Evolutionary conservation across 2,797 vertebrate genomes (phyloP).

Genomic region (Coracias cyanogaster): DNA sequence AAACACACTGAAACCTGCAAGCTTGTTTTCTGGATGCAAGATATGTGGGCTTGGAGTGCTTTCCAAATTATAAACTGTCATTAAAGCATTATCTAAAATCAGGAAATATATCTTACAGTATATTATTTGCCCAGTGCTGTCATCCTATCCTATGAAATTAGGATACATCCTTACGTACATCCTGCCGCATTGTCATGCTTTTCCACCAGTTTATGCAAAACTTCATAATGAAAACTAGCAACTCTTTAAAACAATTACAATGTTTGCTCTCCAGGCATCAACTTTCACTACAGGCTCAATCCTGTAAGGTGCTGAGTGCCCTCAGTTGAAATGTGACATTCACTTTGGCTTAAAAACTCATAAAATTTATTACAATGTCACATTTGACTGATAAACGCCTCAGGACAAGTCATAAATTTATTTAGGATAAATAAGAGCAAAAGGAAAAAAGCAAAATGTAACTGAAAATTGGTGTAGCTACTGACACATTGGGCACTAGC

Average conservation of each 20-base stretch:
- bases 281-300: not conserved
- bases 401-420: not conserved
- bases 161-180: not conserved
- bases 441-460: conserved; percentile 2
- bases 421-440: not conserved
- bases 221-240: not conserved
- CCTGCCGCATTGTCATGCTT: not conserved
- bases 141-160: not conserved
- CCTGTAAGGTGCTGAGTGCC: not conserved
- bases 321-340: not conserved
- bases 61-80: conserved; percentile 40
- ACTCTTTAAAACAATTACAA: not conserved
- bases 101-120: not conserved
- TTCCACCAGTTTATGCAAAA: not conserved
- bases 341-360: not conserved
- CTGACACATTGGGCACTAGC: not conserved
- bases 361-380: not conserved
- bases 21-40: conserved; percentile 51
- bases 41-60: conserved; percentile 54
- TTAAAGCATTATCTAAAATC: conserved; percentile 34
- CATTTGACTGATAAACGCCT: not conserved
- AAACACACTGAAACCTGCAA: conserved; percentile 16
- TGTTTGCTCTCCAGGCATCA: not conserved
- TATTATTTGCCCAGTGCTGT: not conserved
- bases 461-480: not conserved